Conservation (phyloP, 2,113 vertebrate genomes). For the Megaceryle torquata region DNA sequence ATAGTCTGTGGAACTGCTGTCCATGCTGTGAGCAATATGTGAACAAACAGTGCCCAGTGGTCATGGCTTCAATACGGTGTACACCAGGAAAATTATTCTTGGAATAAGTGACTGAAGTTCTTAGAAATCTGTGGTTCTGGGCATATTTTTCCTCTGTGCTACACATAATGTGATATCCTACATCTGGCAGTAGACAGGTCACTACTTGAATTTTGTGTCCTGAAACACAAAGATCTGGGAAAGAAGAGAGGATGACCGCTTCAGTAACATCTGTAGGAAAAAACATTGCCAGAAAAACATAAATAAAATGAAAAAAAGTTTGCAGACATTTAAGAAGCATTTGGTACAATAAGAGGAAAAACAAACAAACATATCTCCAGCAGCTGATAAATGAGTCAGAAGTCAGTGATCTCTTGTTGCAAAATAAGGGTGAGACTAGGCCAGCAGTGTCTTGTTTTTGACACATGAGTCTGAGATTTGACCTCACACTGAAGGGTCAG, state of each 20-base stretch:
- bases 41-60: not conserved
- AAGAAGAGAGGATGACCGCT: not conserved
- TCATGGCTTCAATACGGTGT: not conserved
- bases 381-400: conserved; percentile 49
- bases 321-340: conserved; percentile 12
- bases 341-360: conserved; percentile 12
- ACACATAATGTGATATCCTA: not conserved
- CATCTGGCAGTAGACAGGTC: conserved; percentile 23
- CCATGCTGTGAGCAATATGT: not conserved
- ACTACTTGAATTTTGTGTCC: not conserved
- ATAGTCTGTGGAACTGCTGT: not conserved
- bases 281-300: not conserved
- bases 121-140: conserved; percentile 55
- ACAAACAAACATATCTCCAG: conserved; percentile 29
- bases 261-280: conserved; percentile 1
- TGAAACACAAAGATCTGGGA: not conserved
- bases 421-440: conserved; percentile 18
- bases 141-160: not conserved
- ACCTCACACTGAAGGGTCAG: not conserved
- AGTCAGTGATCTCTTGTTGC: conserved; percentile 4
- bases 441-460: conserved; percentile 7
- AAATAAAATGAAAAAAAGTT: conserved; percentile 23
- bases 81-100: conserved; percentile 36
- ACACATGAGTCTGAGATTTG: not conserved
- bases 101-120: conserved; percentile 47